phyloP scores from a whole-genome alignment of 2,888 invertebrate species.

The Eucera pruinosa region DNA sequence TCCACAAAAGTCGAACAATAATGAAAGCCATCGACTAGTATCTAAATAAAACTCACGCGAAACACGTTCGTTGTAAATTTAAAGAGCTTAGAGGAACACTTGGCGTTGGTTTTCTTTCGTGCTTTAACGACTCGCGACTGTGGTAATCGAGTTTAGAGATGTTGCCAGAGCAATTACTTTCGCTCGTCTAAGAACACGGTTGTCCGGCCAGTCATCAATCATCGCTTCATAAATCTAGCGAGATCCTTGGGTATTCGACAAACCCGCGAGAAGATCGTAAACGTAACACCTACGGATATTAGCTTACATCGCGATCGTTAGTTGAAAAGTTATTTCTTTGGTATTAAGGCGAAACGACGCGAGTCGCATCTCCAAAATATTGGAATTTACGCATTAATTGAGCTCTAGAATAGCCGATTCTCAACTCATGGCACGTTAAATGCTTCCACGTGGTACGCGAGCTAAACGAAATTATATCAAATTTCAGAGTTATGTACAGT shows the following conservation, averaged over 20 bases:
- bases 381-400: too few species aligned
- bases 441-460: too few species aligned
- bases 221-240: conserved; percentile 56
- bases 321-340: not conserved
- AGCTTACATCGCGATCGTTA: conserved; percentile 10
- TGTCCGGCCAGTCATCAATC: conserved; percentile 37
- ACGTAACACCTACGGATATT: conserved; percentile 28
- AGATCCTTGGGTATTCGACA: conserved; percentile 14
- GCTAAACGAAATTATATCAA: too few species aligned
- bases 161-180: conserved; percentile 32
- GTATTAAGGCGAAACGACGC: too few species aligned
- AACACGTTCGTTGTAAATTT: conserved; percentile 28
- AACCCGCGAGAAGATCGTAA: conserved; percentile 34
- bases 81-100: conserved; percentile 2
- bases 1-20: not conserved
- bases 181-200: conserved; percentile 20
- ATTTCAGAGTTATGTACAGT: too few species aligned
- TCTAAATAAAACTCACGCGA: not conserved
- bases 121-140: conserved; percentile 21
- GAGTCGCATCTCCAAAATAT: too few species aligned
- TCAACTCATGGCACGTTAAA: too few species aligned
- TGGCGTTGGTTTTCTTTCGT: conserved; percentile 11
- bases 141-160: conserved; percentile 37
- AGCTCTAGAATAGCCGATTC: too few species aligned
- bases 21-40: not conserved